Base-by-base conservation (phyloP, 2,888 invertebrate species). In the Drosophila paracracens region DNA sequence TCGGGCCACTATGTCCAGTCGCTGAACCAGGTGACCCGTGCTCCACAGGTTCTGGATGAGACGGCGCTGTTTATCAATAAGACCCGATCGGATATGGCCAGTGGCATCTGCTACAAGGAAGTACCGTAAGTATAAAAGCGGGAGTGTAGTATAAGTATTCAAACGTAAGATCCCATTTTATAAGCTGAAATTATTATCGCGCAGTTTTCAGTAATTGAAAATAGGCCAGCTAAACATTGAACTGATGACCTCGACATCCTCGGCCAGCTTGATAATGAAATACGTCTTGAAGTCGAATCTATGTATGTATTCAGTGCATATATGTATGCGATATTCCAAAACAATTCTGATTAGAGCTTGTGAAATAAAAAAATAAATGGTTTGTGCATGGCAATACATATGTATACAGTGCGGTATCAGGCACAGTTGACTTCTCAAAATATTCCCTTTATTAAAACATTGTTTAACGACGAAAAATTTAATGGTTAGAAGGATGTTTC, bases 101-200 rank as follows among this genome's bases (percentile, higher is more conserved):
- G 91, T 51, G 93, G 93, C 5, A 59, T 93, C 59, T 93, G 93
- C 66, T 90, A 76, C 65, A 92, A 83, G 62, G 93, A 93, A 91
- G 93, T 93, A 51, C 92, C 93, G 93, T 93, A 91, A 93, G 93
- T 93, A 21, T 36, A 46, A 11, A 10, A 11, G 16, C 0, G 13
- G 5, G 7, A 11, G 1, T 36, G 46, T 0, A 7, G 10, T 4
- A 5, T n/a, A 16, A 35, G 3, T 63, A 11, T n/a, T 33, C 16
- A 4, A 31, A 8, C 16, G 13, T 33, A 36, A 13, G 29, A 21
- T n/a, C 25, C 36, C 43, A 38, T 64, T 68, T 38, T 53, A 56
- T 56, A 48, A 62, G 46, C 43, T 63, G 16, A 3, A 43, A 27
- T 36, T 52, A 66, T 60, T 70, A 87, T 78, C 82, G 60, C 70